Base-by-base conservation (phyloP, 2,888 invertebrate genomes). In the Cyrtodaria siliqua region DNA sequence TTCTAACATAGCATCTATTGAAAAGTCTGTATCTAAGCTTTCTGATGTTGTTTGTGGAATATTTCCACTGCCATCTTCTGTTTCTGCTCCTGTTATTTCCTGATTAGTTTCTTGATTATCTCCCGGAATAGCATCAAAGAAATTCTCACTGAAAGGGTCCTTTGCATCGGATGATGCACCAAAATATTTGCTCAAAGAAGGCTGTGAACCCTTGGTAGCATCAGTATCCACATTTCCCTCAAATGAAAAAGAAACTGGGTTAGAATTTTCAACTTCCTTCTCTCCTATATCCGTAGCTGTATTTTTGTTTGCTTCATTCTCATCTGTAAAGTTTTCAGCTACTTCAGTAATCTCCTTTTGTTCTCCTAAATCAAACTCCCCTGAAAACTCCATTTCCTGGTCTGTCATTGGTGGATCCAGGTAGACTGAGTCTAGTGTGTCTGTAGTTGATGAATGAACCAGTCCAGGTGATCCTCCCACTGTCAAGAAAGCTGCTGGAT, bases 351-450 rank as follows among this genome's bases (percentile, higher is more conserved):
- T 29, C 33, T 24, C 49, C n/a, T 16, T 16, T 33, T 59, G 8
- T 38, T 29, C 47, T 20, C 53, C 27, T 20, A 40, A 23, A 16
- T 49, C 23, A 57, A 20, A 6, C n/a, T 44, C 44, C 3, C 16
- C 44, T 3, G 20, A 20, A 9, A 18, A 24, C 12, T 67, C 66
- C 29, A 40, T 33, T 50, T 86, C 87, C 9, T 73, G 78, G 18
- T 85, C 86, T 23, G 60, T 47, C 26, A 78, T 64, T 18, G 87
- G 83, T 9, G 89, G 82, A 52, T 89, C 90, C 14, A 90, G 73
- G 29, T 84, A 83, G 8, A 90, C 90, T 60, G 90, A 90, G 64
- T 90, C 90, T 26, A 90, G 71, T 12, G 90, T 90, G 57, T 89
- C 90, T 42, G 89, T 88, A 0, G 90, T 90, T 12, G 88, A 84